Conservation (phyloP, 2,797 vertebrate genomes). For the Crenichthys baileyi region DNA sequence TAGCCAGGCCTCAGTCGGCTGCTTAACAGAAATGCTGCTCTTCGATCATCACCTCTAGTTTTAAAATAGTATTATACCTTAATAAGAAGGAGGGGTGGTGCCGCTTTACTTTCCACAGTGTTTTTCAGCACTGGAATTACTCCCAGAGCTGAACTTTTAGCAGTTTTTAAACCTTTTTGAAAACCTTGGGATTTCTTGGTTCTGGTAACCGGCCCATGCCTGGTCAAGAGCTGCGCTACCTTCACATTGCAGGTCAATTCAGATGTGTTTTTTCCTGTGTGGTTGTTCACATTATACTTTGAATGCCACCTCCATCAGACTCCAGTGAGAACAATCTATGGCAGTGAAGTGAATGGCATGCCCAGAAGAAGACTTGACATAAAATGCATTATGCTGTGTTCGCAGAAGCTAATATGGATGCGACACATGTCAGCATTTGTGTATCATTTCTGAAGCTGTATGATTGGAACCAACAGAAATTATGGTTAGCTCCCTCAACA, state of each 20-base stretch:
- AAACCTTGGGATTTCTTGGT: background rate
- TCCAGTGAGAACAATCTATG: background rate
- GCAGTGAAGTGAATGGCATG: background rate
- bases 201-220: background rate
- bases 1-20: background rate
- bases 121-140: background rate
- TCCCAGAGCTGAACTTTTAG: background rate
- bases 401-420: background rate
- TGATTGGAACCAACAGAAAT: background rate
- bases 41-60: too few relatives aligned
- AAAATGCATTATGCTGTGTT: background rate
- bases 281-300: background rate
- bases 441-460: background rate
- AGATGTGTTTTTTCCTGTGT: background rate
- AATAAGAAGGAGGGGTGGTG: too few relatives aligned
- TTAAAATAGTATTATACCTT: background rate
- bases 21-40: background rate
- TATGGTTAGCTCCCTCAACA: background rate
- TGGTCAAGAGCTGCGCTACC: background rate
- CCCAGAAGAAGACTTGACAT: background rate
- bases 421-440: background rate
- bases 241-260: slow-evolving; percentile 1
- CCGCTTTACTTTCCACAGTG: background rate
- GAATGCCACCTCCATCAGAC: background rate
- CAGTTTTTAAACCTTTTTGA: background rate